These are phyloP conservation scores for Stylophora pistillata DNA, from an alignment of 64 coral and sea anemone genomes.

Conservation along the genomic window DNA sequence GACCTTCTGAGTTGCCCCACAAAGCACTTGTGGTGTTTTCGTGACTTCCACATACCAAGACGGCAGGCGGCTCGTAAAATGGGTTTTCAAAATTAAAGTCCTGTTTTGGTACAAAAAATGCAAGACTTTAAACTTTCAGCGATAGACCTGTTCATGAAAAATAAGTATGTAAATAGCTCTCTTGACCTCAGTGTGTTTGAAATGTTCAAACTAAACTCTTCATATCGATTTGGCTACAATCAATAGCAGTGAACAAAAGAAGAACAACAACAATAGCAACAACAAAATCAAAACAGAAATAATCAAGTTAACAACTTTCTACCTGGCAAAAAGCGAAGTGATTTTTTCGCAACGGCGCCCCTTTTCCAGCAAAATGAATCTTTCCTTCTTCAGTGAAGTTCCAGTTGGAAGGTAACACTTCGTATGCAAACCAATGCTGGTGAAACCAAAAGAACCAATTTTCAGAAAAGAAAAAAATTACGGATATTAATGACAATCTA, in stretches of 20 bases:
- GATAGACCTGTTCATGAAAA: no score
- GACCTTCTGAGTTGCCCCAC: not conserved
- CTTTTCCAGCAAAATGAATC: constrained; percentile 9
- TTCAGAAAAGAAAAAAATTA: not conserved
- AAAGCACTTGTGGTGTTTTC: not conserved
- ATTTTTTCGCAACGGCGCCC: not conserved
- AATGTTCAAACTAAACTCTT: no score
- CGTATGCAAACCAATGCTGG: constrained; percentile 62
- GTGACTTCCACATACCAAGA: constrained; percentile 2
- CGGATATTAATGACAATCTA: not conserved
- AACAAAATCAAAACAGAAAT: no score
- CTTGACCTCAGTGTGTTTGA: no score
- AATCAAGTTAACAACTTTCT: not conserved
- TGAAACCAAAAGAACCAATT: not conserved
- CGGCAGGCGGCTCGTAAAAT: constrained; percentile 10
- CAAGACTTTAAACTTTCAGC: no score
- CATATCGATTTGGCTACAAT: no score
- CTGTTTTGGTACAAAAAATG: not conserved
- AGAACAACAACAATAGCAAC: no score
- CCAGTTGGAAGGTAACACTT: constrained; percentile 5
- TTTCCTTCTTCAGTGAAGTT: constrained; percentile 26
- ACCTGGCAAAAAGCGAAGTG: constrained; percentile 30
- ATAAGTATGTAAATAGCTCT: no score
- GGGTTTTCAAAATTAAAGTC: constrained; percentile 25
- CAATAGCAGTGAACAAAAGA: not conserved